Evolutionary conservation across 2,888 invertebrate genomes (phyloP).

Genomic region (Ophion ventricosus): DNA sequence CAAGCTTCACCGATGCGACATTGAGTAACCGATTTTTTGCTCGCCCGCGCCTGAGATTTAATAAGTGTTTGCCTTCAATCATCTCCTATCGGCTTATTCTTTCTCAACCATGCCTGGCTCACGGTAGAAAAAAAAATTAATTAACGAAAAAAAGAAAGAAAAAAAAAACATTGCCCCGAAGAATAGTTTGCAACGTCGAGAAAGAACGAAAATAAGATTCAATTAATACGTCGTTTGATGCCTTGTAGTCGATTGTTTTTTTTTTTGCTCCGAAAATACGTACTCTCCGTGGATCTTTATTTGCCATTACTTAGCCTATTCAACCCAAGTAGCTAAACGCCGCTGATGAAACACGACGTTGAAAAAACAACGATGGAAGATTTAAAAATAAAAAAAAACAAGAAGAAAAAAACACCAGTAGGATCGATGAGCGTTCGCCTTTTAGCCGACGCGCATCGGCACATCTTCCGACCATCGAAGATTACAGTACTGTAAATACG

Average conservation of each 20-base stretch:
- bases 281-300: background rate
- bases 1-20: background rate
- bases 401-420: background rate
- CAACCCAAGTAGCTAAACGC: conserved; percentile 20
- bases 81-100: background rate
- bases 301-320: conserved; percentile 3
- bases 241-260: background rate
- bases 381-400: background rate
- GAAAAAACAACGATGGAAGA: background rate
- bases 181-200: background rate
- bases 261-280: background rate
- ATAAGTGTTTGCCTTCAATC: conserved; percentile 12
- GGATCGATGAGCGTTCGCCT: conserved; percentile 28
- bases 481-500: conserved; percentile 42
- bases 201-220: background rate
- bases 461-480: conserved; percentile 13
- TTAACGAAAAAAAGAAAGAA: background rate
- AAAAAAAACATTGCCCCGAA: background rate
- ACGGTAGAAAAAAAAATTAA: background rate
- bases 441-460: conserved; percentile 8
- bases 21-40: conserved; percentile 10
- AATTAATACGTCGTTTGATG: conserved; percentile 23
- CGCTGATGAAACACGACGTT: conserved; percentile 2
- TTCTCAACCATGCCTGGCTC: too few species aligned
- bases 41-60: background rate